phyloP scores from a whole-genome alignment of 2,113 vertebrate species.

The Arothron firmamentum region DNA sequence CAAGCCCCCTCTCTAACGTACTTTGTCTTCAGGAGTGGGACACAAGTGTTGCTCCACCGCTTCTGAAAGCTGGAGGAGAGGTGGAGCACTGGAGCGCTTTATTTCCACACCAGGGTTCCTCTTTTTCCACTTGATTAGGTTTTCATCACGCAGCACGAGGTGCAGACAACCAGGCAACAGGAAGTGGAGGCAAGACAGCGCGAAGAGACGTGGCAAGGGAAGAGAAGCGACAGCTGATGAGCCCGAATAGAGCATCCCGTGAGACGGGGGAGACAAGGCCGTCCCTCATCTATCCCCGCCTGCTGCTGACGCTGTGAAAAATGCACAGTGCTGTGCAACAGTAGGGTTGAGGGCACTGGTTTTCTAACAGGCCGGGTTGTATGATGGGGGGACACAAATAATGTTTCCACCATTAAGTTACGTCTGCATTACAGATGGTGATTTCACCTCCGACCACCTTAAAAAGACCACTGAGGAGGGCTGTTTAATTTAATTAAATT shows the following conservation, averaged over 20 bases:
- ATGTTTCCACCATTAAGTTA: too few relatives aligned
- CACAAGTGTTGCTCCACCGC: slow-evolving; percentile 28
- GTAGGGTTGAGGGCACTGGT: too few relatives aligned
- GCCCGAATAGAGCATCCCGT: slow-evolving; percentile 18
- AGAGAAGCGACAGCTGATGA: slow-evolving; percentile 24
- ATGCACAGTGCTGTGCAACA: too few relatives aligned
- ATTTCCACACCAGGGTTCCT: slow-evolving; percentile 48
- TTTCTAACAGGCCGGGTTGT: too few relatives aligned
- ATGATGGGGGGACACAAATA: too few relatives aligned
- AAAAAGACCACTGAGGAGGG: too few relatives aligned
- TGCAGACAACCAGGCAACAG: slow-evolving; percentile 41
- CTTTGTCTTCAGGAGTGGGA: slow-evolving; percentile 28
- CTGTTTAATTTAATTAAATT: too few relatives aligned
- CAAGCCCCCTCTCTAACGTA: neutral
- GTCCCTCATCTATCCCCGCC: too few relatives aligned
- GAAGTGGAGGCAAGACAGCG: slow-evolving; percentile 22
- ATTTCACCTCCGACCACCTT: too few relatives aligned
- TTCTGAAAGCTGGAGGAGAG: slow-evolving; percentile 46
- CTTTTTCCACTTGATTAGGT: slow-evolving; percentile 55
- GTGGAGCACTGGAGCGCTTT: slow-evolving; percentile 44
- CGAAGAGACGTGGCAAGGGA: neutral
- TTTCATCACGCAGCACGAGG: slow-evolving; percentile 60
- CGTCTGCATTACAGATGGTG: too few relatives aligned
- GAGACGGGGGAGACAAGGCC: neutral
- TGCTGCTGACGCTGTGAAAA: too few relatives aligned